Conservation (phyloP, 2,888 invertebrate species). For the Eugnorisma glareosa region DNA sequence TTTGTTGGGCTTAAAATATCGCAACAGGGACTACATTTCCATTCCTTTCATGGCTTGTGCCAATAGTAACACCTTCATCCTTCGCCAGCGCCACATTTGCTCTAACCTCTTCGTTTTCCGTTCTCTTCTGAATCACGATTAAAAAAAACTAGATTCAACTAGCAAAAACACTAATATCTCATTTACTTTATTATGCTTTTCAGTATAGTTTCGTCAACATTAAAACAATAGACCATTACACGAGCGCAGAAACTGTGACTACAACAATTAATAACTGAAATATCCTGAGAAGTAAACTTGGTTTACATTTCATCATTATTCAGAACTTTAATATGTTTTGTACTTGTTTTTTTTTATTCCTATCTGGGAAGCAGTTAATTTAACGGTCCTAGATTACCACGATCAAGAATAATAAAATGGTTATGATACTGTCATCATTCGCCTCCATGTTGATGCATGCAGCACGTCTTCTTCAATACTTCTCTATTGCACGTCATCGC, state of each 20-base stretch:
- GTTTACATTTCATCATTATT: conserved; percentile 36
- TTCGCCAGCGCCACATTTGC: neutral
- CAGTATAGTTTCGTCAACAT: conserved; percentile 59
- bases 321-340: conserved; percentile 6
- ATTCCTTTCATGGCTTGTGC: neutral
- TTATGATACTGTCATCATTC: neutral
- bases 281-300: conserved; percentile 66
- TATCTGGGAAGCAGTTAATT: conserved; percentile 22
- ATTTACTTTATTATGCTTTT: neutral
- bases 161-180: neutral
- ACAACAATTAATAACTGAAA: conserved; percentile 67
- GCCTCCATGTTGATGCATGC: neutral
- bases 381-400: conserved; percentile 4
- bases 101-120: neutral
- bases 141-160: neutral
- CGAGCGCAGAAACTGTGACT: conserved; percentile 64
- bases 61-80: neutral
- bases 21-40: neutral
- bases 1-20: neutral
- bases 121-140: neutral
- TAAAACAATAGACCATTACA: conserved; percentile 67
- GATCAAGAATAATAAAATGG: conserved; percentile 1
- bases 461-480: neutral
- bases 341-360: conserved; percentile 20
- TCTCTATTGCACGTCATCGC: neutral